phyloP scores from a whole-genome alignment of 2,888 invertebrate species.

The Schrankia costaestrigalis region DNA sequence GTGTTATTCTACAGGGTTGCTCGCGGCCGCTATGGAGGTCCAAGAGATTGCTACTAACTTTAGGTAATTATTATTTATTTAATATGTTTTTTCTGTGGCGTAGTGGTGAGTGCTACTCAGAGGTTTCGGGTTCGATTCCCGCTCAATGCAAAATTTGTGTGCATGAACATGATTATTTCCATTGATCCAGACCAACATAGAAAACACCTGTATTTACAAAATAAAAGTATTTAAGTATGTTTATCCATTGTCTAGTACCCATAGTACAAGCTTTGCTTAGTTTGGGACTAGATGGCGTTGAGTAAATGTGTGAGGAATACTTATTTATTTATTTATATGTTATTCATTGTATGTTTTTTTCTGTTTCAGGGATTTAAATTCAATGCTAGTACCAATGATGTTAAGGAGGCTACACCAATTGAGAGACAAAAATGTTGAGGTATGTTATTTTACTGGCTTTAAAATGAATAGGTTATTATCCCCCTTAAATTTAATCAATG shows the following conservation, averaged over 20 bases:
- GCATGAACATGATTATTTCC: too few relatives aligned
- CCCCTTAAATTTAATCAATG: background rate
- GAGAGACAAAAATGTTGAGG: slow-evolving; percentile 77
- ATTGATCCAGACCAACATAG: too few relatives aligned
- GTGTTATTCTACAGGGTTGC: slow-evolving; percentile 95
- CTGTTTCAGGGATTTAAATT: slow-evolving; percentile 88
- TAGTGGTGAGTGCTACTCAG: too few relatives aligned
- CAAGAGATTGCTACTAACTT: slow-evolving; percentile 96
- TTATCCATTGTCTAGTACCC: too few relatives aligned
- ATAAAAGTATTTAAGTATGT: too few relatives aligned
- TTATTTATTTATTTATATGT: background rate
- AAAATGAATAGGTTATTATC: background rate
- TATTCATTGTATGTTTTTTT: background rate
- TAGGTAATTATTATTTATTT: too few relatives aligned
- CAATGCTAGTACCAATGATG: slow-evolving; percentile 92
- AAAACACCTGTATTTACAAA: too few relatives aligned
- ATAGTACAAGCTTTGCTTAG: too few relatives aligned
- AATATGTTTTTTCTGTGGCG: too few relatives aligned
- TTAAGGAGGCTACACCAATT: slow-evolving; percentile 89
- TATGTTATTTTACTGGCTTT: background rate
- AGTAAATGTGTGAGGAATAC: background rate
- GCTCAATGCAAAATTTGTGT: too few relatives aligned
- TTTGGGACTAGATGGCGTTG: too few relatives aligned
- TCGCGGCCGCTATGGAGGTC: slow-evolving; percentile 98
- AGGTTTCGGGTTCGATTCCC: too few relatives aligned